Evolutionary conservation across 2,113 vertebrate species (phyloP).

Genomic region (Grallaria varia): DNA sequence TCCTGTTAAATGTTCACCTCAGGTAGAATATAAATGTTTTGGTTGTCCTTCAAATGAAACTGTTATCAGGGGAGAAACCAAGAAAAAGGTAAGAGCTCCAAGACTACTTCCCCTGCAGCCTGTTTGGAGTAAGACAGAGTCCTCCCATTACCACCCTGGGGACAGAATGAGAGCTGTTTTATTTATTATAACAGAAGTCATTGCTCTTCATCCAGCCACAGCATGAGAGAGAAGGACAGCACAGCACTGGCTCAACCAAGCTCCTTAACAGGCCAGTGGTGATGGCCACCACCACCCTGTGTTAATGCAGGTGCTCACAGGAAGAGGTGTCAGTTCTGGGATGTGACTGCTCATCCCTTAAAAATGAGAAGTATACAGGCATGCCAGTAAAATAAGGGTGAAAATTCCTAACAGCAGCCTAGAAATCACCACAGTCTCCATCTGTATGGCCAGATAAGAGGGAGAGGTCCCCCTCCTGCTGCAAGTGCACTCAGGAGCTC

Average conservation of each 20-base stretch:
- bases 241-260: not conserved
- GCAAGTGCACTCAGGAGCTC: not conserved
- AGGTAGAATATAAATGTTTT: not conserved
- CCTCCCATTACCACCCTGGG: not conserved
- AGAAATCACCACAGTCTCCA: not conserved
- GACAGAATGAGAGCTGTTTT: not conserved
- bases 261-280: not conserved
- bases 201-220: not conserved
- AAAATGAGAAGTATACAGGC: not conserved
- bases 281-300: rapidly evolving
- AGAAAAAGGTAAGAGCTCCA: not conserved
- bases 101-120: not conserved
- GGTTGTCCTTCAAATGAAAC: not conserved
- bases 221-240: not conserved
- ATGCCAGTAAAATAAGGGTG: not conserved
- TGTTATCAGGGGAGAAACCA: not conserved
- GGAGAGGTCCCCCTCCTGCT: not conserved
- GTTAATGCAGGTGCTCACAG: not conserved
- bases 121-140: not conserved
- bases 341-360: not conserved
- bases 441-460: not conserved
- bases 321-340: not conserved
- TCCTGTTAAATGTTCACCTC: not conserved
- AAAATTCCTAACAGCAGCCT: not conserved
- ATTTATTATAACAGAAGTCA: not conserved